phyloP scores from a whole-genome alignment of 2,113 vertebrate genomes.

The Ceyx melanurus region DNA sequence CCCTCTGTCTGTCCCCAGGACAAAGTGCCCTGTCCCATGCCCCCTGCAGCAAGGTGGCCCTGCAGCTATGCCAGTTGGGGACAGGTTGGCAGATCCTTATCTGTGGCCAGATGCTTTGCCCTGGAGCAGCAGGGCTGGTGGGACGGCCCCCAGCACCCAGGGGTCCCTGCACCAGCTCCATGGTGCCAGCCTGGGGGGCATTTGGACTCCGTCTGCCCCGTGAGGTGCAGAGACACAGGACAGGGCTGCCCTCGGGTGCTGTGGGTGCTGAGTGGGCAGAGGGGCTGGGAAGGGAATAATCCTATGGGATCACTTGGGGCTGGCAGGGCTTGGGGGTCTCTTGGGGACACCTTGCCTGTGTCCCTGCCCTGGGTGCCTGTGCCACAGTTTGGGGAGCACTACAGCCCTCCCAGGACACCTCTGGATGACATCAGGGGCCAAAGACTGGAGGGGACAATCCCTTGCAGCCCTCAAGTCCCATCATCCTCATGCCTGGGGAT shows the following conservation, averaged over 20 bases:
- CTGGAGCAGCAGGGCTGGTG: fast-evolving
- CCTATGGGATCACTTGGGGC: background rate
- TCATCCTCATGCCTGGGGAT: no score
- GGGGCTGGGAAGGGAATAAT: background rate
- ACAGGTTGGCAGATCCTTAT: background rate
- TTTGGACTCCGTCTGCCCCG: fast-evolving
- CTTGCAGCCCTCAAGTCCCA: background rate
- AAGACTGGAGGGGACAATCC: background rate
- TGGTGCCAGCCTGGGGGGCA: fast-evolving
- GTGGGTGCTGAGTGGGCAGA: background rate
- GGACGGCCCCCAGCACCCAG: background rate
- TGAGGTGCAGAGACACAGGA: background rate
- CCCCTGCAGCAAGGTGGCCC: background rate
- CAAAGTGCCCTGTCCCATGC: background rate
- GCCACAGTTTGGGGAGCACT: background rate
- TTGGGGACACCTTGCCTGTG: background rate
- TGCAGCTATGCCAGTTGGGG: background rate
- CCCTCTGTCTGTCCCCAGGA: background rate
- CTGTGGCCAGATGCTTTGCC: background rate
- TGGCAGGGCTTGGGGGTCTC: background rate
- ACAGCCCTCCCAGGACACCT: background rate
- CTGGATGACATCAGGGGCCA: background rate
- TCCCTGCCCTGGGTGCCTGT: background rate
- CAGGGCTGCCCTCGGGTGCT: fast-evolving
- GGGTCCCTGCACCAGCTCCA: background rate